Base-by-base conservation (phyloP, 1,140 invertebrate species). In the Mizuhopecten yessoensis region DNA sequence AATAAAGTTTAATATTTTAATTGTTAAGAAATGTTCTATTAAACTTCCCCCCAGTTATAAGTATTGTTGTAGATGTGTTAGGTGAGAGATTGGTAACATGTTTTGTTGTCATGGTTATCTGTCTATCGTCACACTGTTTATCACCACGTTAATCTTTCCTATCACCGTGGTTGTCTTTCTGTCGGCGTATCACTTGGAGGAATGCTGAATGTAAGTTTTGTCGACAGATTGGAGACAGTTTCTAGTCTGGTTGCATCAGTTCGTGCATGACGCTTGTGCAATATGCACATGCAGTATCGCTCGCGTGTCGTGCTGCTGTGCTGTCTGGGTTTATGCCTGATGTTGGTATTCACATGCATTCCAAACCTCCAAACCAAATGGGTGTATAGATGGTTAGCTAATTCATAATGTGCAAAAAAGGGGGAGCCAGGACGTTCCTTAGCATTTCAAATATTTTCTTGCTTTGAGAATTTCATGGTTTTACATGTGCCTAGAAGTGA, bases 181-280 rank as follows among this genome's bases (percentile, higher is more conserved):
- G 29, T 75, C 57, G 29, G 1, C 9, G 5, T n/a, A 75, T 75
- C 57, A 75, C 57, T 29, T n/a, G 23, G n/a, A 29, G 57, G n/a
- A 75, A 75, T 75, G 57, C 11, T 23, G 9, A n/a, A 75, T 17
- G 57, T 29, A 75, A 7, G 57, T 75, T n/a, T 75, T 29, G 23
- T 75, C 57, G 57, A 75, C 57, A 75, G 57, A 75, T 23, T n/a
- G 57, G 57, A 75, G 57, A 75, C 57, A 75, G 23, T 75, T 75
- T 75, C 57, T 75, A 29, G 57, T 75, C 57, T 75, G 57, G 57
- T 29, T 75, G 57, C 57, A 75, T 5, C 57, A 75, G 57, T 29
- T 75, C 57, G 23, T 75, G 57, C 57, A 75, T 75, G 57, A 75
- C 23, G 23, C 9, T 29, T 2, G n/a, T 75, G 57, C 57, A 75